Evolutionary conservation across 2,113 vertebrate species (phyloP), one percentile per base, ranked within the genome.

Genomic region (Dasyornis broadbenti): DNA sequence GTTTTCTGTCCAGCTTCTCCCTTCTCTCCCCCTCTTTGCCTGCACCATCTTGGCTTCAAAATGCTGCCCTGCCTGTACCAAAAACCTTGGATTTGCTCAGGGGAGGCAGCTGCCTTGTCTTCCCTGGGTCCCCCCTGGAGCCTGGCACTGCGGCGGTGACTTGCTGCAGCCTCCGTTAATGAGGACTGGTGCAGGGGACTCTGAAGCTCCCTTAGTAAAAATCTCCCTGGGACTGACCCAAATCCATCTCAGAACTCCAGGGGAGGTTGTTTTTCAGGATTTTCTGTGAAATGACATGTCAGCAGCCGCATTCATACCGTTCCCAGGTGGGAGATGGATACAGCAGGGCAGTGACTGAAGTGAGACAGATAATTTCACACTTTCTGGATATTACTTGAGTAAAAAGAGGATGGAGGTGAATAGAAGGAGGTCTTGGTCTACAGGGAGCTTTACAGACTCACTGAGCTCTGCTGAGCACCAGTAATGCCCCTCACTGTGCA

Each of bases 201-300:
- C 45, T 70, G 87, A 90, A 90, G 35, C 17, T 96, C 66, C 75
- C 87, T 52, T 31, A 80, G 42, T 47, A 80, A 93, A 90, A 88
- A 27, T 66, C 94, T 94, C 93, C 24, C 42, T 42, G 92, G 90
- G 66, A 91, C 56, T 94, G 82, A 97, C 94, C 87, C 75, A 95
- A 85, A 95, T 95, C 39, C 37, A 66, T 82, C 56, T 85, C 63
- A 91, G 64, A 82, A 85, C 85, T 73, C 87, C 33, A 77, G 72
- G 26, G 54, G 24, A 0, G 0, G 40, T 57, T 77, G 54, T 91
- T 94, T 92, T 57, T 76, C 39, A 59, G n/a, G 47, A 40, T 83
- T 88, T 91, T 79, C 87, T 19, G 15, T 65, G 45, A 59, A 92
- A 81, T 59, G 30, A 35, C 54, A 13, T 13, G 24, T 23, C n/a